Base-by-base conservation (phyloP, 2,113 vertebrate species). In the Albula glossodonta region DNA sequence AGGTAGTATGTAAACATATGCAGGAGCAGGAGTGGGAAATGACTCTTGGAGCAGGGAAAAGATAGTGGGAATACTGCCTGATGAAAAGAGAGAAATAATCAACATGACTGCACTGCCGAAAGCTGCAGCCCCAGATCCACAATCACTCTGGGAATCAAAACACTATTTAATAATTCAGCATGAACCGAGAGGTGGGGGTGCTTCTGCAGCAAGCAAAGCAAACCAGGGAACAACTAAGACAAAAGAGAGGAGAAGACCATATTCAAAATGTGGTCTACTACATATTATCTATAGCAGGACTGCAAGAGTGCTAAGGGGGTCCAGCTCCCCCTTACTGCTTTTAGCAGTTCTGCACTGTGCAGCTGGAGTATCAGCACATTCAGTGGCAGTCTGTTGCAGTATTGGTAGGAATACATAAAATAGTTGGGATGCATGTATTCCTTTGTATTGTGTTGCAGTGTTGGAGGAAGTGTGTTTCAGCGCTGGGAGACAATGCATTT, bases 131-230 rank as follows among this genome's bases (percentile, higher is more conserved):
- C 48, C 66, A 83, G 74, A 86, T 88, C 86, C 70, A 83, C 83
- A 87, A 88, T 88, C 82, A 85, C 85, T 86, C 83, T 86, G 83
- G 87, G 88, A 88, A 90, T 89, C 88, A 95, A 94, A 96, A 95
- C 95, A 95, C 92, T 92, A 94, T 93, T 96, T 93, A 96, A 96
- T 96, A 96, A 96, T 96, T 96, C 93, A 96, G 90, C 88, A 92
- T 93, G 93, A 95, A 87, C 51, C 50, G 91, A 91, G 90, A 83
- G 84, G 10, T 6, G 60, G 78, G 31, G 19, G 25, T 15, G 51
- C 49, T 56, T 81, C 77, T 86, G 81, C 84, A 83, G 84, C 56
- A 86, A 25, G 31, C 19, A 74, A 74, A 63, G 53, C 52, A 50
- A 80, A 25, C 41, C 78, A 79, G 66, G 82, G 22, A 63, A 66